Base-by-base conservation (phyloP, 2,888 invertebrate species). In the Acrocyrtus sp. region DNA sequence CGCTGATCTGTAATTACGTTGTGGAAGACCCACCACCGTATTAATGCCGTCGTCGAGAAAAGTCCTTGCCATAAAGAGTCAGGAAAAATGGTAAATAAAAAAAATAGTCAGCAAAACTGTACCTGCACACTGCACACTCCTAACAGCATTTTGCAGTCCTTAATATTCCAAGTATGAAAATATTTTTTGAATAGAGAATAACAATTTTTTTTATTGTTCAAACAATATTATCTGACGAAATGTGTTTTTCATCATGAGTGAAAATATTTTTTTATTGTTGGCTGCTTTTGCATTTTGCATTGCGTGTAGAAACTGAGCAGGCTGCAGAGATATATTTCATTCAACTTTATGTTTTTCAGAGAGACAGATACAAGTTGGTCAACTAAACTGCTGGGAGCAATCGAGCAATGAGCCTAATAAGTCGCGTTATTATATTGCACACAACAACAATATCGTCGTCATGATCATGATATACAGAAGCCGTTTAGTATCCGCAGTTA, bases 261-360 rank as follows among this genome's bases (percentile, higher is more conserved):
- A 60, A 67, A 67, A n/a, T n/a, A n/a, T n/a, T n/a, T n/a, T 68
- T 68, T 68, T 58, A 63, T n/a, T n/a, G n/a, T n/a, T 45, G 10
- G 41, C 57, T 66, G 48, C 66, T 66, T 17, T 54, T 34, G 56
- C 39, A 39, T 24, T 50, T 54, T 41, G 22, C 39, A 22, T 29
- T 4, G 45, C 12, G 15, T 45, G 19, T 48, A 10, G 48, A 48
- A 21, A 48, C 4, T 21, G 22, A 48, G 22, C 48, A 10, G 10
- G 8, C 22, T 21, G n/a, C 48, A 8, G 48, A 6, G 21, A 48
- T n/a, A 45, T 12, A 15, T 43, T 57, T 39, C 22, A 21, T 54
- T 43, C 26, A 10, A 39, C 12, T 39, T 39, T 39, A 39, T 39
- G 39, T 12, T n/a, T 12, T 39, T 39, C 39, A 39, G 39, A 39